Conservation (phyloP, 2,888 invertebrate species). For the Molanna angustata region DNA sequence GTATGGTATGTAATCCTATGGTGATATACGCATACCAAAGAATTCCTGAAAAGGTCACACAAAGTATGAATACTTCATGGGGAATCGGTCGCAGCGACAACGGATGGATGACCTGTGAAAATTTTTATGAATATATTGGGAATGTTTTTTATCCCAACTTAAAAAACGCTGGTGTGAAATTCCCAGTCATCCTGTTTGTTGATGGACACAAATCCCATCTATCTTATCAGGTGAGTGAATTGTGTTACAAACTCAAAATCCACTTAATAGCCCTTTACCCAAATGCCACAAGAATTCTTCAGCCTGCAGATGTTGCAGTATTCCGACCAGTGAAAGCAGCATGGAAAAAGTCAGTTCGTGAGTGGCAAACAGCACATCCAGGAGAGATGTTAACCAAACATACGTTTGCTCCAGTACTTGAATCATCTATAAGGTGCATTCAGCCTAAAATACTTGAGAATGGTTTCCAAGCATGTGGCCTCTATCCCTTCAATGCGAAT, state of each 20-base stretch:
- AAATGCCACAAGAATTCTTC: not conserved
- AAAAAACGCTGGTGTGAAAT: too few relatives aligned
- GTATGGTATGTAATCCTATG: not conserved
- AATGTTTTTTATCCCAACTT: not conserved
- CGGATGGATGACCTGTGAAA: conserved; percentile 2
- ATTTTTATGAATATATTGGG: not conserved
- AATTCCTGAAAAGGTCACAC: conserved; percentile 5
- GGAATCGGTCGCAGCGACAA: not conserved
- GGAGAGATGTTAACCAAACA: not conserved
- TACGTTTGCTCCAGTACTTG: not conserved
- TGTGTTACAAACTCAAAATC: not conserved
- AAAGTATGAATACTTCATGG: too few relatives aligned
- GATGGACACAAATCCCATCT: not conserved
- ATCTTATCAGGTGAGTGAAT: not conserved
- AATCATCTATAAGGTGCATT: not conserved
- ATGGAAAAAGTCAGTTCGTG: not conserved
- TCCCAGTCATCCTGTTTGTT: not conserved
- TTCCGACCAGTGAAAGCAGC: not conserved
- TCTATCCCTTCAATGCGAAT: not conserved
- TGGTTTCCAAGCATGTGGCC: not conserved
- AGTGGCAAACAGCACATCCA: not conserved
- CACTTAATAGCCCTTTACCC: not conserved
- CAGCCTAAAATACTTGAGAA: not conserved
- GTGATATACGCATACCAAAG: conserved; percentile 1
- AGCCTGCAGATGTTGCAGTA: not conserved